Evolutionary conservation across 2,888 invertebrate species (phyloP), one percentile per base, ranked within the genome.

Genomic region (Cantharis rufa): DNA sequence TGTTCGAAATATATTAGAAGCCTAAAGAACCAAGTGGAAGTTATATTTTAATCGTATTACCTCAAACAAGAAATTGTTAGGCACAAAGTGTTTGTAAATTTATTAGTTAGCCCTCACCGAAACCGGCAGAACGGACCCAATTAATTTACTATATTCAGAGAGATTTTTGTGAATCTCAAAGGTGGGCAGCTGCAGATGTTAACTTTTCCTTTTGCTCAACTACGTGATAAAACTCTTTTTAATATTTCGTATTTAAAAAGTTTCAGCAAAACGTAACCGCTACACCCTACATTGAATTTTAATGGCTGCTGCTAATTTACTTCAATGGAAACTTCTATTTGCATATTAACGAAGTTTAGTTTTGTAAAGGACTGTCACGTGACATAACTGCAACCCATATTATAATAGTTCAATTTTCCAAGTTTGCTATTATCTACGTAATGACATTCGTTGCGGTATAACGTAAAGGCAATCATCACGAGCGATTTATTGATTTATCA

Each of bases 291-390:
- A 73, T 78, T 76, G 80, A 80, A 80, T 80, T 80, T 78, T 80
- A 80, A 80, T 80, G 72, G 80, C 74, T 71, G 48, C 28, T 24
- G 21, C 76, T 74, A 80, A 80, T 80, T 80, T 78, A 78, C 78
- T 76, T 80, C 78, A 80, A 80, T 78, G 75, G 76, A 78, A 80
- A 78, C 78, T 78, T 78, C 70, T 62, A 79, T 80, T 80, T 80
- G 80, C 80, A 79, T 80, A 72, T 32, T 80, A 78, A 78, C 66
- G 27, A 71, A 28, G 24, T 64, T n/a, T 28, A 61, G 62, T 71
- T 21, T 72, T 63, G 68, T 70, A 48, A 48, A 48, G 32, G 32
- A 48, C 13, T 48, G 32, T 48, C 32, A 48, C 32, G 32, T 48
- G 32, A 48, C n/a, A 48, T 48, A n/a, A 48, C 32, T 48, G 32